These are phyloP conservation scores for Spialia ferax DNA, from an alignment of 2,888 invertebrate species.

Conservation along the genomic window DNA sequence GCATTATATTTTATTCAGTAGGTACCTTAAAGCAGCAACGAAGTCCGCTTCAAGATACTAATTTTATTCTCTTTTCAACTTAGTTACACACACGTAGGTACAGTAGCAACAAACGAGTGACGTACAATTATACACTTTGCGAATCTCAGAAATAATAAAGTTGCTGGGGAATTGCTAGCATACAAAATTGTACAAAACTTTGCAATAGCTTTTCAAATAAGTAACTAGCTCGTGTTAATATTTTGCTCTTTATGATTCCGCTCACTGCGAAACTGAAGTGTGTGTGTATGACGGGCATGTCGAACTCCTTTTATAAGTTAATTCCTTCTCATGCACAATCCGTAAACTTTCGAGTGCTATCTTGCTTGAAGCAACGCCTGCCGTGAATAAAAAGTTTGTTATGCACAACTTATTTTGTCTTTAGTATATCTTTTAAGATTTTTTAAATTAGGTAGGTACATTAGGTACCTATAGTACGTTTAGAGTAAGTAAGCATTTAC, in stretches of 20 bases:
- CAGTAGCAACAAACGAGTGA: constrained; percentile 27
- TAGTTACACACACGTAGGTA: constrained; percentile 22
- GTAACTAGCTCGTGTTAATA: constrained; percentile 79
- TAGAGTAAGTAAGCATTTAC: no score
- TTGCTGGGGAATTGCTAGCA: constrained; percentile 63
- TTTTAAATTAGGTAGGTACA: no score
- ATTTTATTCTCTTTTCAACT: constrained; percentile 18
- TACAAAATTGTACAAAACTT: constrained; percentile 73
- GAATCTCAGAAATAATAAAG: constrained; percentile 64
- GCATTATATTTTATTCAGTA: background rate
- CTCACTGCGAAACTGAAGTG: constrained; percentile 59
- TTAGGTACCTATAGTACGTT: no score
- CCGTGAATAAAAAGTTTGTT: constrained; percentile 57
- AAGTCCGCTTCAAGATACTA: constrained; percentile 3
- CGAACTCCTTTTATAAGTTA: constrained; percentile 80
- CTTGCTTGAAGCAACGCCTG: constrained; percentile 55
- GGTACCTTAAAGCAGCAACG: constrained; percentile 2
- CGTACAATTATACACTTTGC: constrained; percentile 38
- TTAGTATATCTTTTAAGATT: constrained; percentile 18
- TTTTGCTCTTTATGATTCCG: constrained; percentile 78
- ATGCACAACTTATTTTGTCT: constrained; percentile 42
- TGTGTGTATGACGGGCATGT: constrained; percentile 63
- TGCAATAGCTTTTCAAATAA: constrained; percentile 77
- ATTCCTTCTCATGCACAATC: constrained; percentile 79
- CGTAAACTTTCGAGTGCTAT: constrained; percentile 71